These are phyloP conservation scores for Equus quagga DNA, from an alignment of 2,113 vertebrate species.

Conservation along the genomic window DNA sequence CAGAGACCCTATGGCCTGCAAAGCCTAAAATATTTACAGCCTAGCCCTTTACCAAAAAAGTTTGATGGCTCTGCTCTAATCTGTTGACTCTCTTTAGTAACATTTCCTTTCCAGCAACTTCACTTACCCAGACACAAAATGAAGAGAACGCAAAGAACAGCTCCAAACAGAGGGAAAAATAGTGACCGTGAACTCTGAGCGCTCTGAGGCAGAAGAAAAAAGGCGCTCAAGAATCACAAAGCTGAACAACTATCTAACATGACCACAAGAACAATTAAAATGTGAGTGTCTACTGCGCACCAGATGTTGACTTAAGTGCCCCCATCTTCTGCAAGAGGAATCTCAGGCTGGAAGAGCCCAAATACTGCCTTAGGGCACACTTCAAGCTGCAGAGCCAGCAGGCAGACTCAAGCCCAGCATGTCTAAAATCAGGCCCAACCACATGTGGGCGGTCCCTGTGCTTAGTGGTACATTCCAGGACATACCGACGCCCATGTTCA, in stretches of 20 bases:
- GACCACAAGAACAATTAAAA: neutral
- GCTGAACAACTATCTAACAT: neutral
- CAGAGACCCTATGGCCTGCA: neutral
- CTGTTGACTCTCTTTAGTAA: neutral
- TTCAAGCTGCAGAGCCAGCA: neutral
- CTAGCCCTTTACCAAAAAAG: neutral
- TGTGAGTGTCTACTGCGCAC: neutral
- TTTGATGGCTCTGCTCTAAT: neutral
- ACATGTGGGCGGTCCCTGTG: neutral
- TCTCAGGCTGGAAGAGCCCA: neutral
- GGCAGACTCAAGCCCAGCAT: neutral
- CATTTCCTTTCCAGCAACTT: neutral
- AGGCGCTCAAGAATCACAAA: neutral
- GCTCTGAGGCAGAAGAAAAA: neutral
- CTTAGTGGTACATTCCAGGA: neutral
- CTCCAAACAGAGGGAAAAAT: neutral
- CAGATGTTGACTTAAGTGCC: neutral
- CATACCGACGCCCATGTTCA: neutral
- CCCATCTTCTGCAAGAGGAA: conserved; percentile 7
- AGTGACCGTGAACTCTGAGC: neutral
- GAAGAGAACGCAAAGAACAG: conserved; percentile 43
- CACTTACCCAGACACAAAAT: neutral
- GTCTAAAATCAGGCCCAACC: neutral
- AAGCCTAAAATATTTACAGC: neutral
- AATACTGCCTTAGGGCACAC: neutral